These are phyloP conservation scores for Thalassarche chlororhynchos DNA, from an alignment of 2,113 vertebrate species.

Conservation along the genomic window DNA sequence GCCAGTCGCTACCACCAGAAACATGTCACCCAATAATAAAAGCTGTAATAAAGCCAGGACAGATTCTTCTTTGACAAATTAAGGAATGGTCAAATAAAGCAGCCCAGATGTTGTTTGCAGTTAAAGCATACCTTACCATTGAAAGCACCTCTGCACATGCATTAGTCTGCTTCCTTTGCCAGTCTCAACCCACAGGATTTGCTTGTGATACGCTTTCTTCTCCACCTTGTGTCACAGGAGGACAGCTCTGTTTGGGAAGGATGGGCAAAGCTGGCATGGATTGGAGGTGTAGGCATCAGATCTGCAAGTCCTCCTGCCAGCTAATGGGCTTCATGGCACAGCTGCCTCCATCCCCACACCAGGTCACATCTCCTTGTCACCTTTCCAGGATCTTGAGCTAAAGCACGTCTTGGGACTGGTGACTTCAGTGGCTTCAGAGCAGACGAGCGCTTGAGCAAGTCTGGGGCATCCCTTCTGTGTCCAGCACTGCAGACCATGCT, in stretches of 20 bases:
- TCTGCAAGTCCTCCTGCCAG: not conserved
- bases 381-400: not conserved
- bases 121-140: not conserved
- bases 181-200: not conserved
- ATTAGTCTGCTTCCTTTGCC: not conserved
- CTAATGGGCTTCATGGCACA: not conserved
- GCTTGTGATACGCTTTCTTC: not conserved
- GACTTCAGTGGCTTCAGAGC: not conserved
- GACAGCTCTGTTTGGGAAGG: not conserved
- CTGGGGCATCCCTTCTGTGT: not conserved
- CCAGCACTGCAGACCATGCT: not conserved
- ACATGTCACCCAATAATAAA: not conserved
- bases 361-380: not conserved
- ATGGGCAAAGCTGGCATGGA: not conserved
- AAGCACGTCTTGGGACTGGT: not conserved
- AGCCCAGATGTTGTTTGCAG: rapidly evolving
- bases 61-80: not conserved
- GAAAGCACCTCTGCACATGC: too few species aligned
- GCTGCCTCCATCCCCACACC: not conserved
- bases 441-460: rapidly evolving
- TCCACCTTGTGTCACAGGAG: not conserved
- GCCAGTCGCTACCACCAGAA: not conserved
- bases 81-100: not conserved
- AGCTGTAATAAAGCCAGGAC: not conserved
- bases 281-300: not conserved